Evolutionary conservation across 2,113 vertebrate genomes (phyloP).

Genomic region (Cercocebus atys): DNA sequence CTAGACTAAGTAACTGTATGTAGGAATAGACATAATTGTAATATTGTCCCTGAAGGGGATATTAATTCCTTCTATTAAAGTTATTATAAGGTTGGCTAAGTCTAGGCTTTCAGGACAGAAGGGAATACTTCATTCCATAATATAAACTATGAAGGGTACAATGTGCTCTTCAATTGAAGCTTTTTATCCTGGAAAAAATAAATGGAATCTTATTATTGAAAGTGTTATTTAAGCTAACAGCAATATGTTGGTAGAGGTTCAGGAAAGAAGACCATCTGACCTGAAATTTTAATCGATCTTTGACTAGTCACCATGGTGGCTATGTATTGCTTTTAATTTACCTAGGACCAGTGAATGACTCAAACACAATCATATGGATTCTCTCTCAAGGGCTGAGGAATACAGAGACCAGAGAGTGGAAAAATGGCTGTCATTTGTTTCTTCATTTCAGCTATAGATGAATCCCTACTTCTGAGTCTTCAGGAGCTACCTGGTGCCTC

Average conservation of each 20-base stretch:
- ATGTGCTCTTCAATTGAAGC: neutral
- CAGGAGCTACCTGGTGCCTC: neutral
- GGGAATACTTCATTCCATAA: neutral
- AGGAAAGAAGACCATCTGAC: neutral
- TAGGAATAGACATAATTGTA: neutral
- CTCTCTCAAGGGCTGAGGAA: neutral
- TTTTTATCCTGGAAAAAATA: neutral
- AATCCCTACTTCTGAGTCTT: neutral
- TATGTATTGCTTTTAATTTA: neutral
- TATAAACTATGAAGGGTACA: neutral
- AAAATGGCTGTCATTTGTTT: neutral
- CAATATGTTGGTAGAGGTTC: neutral
- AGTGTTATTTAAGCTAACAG: neutral
- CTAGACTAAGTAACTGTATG: neutral
- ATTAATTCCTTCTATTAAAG: neutral
- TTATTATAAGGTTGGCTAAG: neutral
- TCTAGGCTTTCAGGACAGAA: neutral
- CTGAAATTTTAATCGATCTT: neutral
- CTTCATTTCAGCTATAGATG: neutral
- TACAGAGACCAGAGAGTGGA: neutral
- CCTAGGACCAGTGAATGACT: neutral
- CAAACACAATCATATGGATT: neutral
- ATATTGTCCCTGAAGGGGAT: neutral
- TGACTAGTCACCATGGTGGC: neutral
- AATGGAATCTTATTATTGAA: neutral